Evolutionary conservation across 2,797 vertebrate genomes (phyloP), one percentile per base, ranked within the genome.

Genomic region (Agapornis canus): DNA sequence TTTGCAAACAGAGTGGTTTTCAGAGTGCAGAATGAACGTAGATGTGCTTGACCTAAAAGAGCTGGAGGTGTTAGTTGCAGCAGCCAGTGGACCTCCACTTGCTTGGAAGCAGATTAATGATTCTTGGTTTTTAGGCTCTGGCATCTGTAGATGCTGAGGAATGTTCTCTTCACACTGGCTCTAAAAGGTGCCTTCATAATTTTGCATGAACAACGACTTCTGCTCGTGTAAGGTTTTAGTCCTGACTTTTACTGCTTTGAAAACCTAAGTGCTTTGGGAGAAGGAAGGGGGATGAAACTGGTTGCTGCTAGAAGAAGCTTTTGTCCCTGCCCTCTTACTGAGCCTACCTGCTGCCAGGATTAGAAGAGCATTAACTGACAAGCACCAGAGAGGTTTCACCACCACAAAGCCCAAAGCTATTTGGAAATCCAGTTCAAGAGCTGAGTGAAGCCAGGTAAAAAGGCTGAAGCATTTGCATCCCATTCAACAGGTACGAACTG

Each of bases 1-100:
- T 90, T 80, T 79, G 60, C 88, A 92, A 60, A 83, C 0, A 22
- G 77, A 88, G 73, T n/a, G 47, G 66, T 52, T 97, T 93, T 81
- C 92, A 79, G 16, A 89, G 35, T 8, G 79, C 45, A 63, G 89
- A 90, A 79, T 48, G 82, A 95, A 52, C 1, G 2, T 56, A 56
- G 94, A 88, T 64, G 66, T 73, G 9, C 73, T 84, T 90, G 95
- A 94, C 87, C 82, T 84, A 73, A 43, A 81, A 90, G 92, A 90
- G 63, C 80, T 54, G 77, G 66, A 90, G 48, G 85, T 88, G 92
- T 86, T 65, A 65, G 56, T 5, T 86, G 71, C 85, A 72, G 73
- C 82, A 91, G 82, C 70, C 56, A 85, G 59, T 86, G 60, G 89
- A 94, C 85, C 82, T 94, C 82, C 63, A 27, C 47, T 91, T 92